Evolutionary conservation across 2,888 invertebrate species (phyloP).

Genomic region (Neoaliturus tenellus): DNA sequence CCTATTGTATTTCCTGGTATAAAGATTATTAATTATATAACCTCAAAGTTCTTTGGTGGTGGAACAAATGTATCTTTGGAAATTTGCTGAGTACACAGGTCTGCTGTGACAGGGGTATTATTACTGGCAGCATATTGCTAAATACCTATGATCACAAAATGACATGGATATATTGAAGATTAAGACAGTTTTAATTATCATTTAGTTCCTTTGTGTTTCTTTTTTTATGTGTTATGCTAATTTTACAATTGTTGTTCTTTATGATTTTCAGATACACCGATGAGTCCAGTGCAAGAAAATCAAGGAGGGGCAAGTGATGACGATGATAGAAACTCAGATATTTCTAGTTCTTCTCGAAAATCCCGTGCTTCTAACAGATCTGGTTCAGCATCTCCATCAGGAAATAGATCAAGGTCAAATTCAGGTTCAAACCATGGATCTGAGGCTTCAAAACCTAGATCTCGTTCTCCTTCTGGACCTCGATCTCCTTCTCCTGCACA

Average conservation of each 20-base stretch:
- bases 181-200: too few species aligned
- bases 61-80: too few species aligned
- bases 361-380: constrained; percentile 67
- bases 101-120: too few species aligned
- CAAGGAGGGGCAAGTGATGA: constrained; percentile 48
- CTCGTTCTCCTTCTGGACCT: constrained; percentile 62
- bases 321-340: constrained; percentile 44
- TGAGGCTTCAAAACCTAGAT: constrained; percentile 60
- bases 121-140: too few species aligned
- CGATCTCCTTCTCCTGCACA: constrained; percentile 4
- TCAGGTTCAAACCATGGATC: constrained; percentile 62
- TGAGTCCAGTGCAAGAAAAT: constrained; percentile 54
- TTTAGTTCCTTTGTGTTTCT: background rate
- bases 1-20: too few species aligned
- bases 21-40: too few species aligned
- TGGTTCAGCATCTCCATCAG: constrained; percentile 35
- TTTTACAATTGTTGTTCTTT: constrained; percentile 3
- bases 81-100: too few species aligned
- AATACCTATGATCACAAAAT: too few species aligned
- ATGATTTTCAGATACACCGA: constrained; percentile 54
- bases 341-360: constrained; percentile 43
- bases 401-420: constrained; percentile 69
- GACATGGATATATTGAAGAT: too few species aligned
- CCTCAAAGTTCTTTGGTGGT: too few species aligned
- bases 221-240: background rate